Evolutionary conservation across 2,888 invertebrate genomes (phyloP).

Genomic region (Halictus quadricinctus): DNA sequence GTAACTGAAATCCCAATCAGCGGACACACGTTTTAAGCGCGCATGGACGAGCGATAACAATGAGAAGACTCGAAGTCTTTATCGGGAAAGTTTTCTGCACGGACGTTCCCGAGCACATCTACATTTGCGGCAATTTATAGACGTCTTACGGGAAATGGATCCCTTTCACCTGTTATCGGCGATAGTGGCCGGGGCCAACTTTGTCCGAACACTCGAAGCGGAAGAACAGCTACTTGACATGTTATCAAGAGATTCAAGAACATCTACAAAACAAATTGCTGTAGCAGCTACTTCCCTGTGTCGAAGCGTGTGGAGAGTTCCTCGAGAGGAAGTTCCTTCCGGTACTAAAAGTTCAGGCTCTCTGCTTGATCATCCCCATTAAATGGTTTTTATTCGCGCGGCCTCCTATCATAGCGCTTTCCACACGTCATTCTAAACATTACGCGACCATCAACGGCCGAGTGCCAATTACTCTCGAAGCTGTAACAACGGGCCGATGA

Average conservation of each 20-base stretch:
- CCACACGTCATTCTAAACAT: neutral
- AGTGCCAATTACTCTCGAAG: neutral
- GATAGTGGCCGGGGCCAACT: neutral
- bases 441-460: neutral
- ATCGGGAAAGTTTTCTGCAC: neutral
- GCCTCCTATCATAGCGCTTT: neutral
- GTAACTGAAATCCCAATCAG: neutral
- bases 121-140: constrained; percentile 10
- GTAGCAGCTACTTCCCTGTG: neutral
- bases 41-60: neutral
- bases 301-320: neutral
- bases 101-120: neutral
- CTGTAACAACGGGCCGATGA: neutral
- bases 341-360: neutral
- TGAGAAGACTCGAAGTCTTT: neutral
- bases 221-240: constrained; percentile 11
- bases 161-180: constrained; percentile 9
- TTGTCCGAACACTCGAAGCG: neutral
- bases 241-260: constrained; percentile 17
- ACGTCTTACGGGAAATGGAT: neutral
- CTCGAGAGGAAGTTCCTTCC: constrained; percentile 5
- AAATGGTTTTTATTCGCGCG: neutral
- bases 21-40: neutral
- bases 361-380: neutral
- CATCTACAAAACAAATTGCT: constrained; percentile 27